phyloP scores from a whole-genome alignment of 1,140 invertebrate species.

The Sipha flava region DNA sequence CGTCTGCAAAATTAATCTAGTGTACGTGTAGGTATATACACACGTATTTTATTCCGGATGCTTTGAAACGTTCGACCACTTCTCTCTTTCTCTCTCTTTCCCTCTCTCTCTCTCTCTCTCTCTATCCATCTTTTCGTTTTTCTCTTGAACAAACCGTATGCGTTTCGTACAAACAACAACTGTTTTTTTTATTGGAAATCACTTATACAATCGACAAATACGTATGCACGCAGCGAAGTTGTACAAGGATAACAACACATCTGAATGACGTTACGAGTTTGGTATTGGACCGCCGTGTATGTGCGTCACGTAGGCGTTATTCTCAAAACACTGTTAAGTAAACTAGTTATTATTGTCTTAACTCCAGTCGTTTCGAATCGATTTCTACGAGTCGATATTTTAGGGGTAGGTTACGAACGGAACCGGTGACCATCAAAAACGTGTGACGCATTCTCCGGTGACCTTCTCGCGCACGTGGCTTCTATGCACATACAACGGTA shows the following conservation, averaged over 20 bases:
- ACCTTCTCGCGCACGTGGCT: no score
- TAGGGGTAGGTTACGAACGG: not conserved
- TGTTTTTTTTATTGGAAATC: not conserved
- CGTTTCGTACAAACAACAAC: not conserved
- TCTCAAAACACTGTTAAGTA: not conserved
- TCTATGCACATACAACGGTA: no score
- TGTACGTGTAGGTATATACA: no score
- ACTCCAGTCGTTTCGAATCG: not conserved
- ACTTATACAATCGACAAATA: not conserved
- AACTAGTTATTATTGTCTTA: not conserved
- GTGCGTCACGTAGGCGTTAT: not conserved
- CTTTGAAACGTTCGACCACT: no score
- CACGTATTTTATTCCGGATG: no score
- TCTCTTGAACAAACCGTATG: not conserved
- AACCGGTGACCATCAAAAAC: not conserved
- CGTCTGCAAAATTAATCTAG: no score
- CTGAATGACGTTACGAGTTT: not conserved
- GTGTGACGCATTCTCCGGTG: not conserved
- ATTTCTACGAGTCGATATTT: not conserved
- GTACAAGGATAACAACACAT: no score
- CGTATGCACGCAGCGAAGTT: not conserved
- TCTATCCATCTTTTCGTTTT: no score
- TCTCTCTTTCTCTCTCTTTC: no score
- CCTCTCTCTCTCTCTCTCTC: no score
- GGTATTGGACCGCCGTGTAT: not conserved